Evolutionary conservation across 2,113 vertebrate species (phyloP), one percentile per base, ranked within the genome.

Genomic region (Carassius auratus): DNA sequence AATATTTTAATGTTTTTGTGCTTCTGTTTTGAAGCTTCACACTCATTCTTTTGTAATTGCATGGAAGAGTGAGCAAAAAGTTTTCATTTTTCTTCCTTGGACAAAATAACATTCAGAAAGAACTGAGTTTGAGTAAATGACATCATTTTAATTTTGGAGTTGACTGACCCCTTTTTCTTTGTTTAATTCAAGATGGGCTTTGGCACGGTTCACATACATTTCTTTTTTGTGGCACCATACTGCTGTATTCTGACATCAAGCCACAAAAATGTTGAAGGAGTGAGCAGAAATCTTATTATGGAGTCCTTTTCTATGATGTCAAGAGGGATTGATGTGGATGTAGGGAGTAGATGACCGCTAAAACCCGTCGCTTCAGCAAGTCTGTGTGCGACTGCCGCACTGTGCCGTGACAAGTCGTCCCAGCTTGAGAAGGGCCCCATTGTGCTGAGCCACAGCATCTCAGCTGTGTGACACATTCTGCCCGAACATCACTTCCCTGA

Each of bases 391-490:
- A 77, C 6, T 64, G 52, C 64, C 42, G 0, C 84, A 83, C 59
- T 69, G 83, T 82, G 80, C 66, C 17, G 81, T 84, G 52, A 84
- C 45, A 84, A 81, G 57, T 86, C 45, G 36, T 64, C 66, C 48
- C 64, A 75, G 66, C 66, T 75, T 80, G 76, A 87, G 81, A 84
- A 86, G 26, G 81, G 73, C 73, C 81, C 33, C 73, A 84, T 86
- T 82, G 77, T 84, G 78, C 76, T 85, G 45, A 81, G 62, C 71
- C 84, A 76, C 68, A 45, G 17, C 30, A 57, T 88, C 64, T 77
- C 86, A 83, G 86, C 66, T 82, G 77, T 62, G 71, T 86, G 83
- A 76, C 85, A 88, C 83, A 84, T 88, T 88, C 68, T 61, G 33
- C 69, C 61, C 1, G 75, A 14, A 30, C 59, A 30, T 74, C 45